Percentiles rank a stretch among this genome's conserved stretches.
Conservation (phyloP, 2,113 vertebrate genomes). For the Saccopteryx leptura region DNA sequence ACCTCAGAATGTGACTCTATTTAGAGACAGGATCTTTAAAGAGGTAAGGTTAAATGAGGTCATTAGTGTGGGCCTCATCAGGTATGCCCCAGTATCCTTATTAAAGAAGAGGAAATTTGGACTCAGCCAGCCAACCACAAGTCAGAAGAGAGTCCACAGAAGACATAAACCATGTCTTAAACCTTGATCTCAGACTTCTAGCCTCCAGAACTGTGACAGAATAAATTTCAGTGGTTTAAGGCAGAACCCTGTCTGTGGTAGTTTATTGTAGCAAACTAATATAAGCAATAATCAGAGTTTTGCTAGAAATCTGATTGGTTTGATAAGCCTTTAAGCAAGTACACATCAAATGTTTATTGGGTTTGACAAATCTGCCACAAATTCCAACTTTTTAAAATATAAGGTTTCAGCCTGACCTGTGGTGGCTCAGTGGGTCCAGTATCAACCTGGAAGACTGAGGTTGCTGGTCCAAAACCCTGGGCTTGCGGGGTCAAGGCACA, state of each 20-base stretch:
- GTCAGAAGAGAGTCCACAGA: background rate
- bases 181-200: conserved; percentile 11
- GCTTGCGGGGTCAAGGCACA: background rate
- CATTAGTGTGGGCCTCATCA: background rate
- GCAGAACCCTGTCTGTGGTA: background rate
- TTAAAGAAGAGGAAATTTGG: background rate
- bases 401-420: background rate
- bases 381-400: background rate
- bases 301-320: conserved; percentile 3
- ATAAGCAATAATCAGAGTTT: conserved; percentile 33
- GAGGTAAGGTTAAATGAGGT: conserved; percentile 29
- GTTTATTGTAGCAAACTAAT: conserved; percentile 48
- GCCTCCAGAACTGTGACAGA: background rate
- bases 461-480: background rate
- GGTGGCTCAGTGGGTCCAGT: background rate
- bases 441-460: background rate
- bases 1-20: background rate
- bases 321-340: conserved; percentile 39
- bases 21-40: conserved; percentile 17
- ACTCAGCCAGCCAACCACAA: background rate
- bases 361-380: conserved; percentile 34
- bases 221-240: conserved; percentile 9
- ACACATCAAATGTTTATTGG: background rate
- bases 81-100: background rate
- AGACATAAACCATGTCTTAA: background rate